Evolutionary conservation across 2,888 invertebrate genomes (phyloP), one percentile per base, ranked within the genome.

Genomic region (Clostera curtula): DNA sequence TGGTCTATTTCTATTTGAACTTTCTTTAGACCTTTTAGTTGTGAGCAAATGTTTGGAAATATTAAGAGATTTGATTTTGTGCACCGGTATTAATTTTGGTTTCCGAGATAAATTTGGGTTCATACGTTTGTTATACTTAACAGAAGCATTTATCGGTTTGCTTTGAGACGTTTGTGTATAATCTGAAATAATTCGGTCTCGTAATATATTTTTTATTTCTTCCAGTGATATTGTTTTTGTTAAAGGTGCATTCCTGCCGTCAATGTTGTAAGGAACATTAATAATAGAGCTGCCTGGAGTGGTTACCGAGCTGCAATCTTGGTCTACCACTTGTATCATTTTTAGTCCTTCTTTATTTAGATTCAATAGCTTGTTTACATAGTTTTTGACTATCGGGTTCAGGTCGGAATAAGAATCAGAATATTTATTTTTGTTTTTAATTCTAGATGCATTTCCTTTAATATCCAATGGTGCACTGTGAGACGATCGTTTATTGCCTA

Each of bases 241-340:
- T 13, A 54, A 5, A 3, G 30, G 31, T n/a, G 45, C 14, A 36
- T 56, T 61, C 14, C 41, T 45, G 13, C 42, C 46, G 20, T 55
- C 44, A 7, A 60, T 35, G 48, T 84, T 84, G 16, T 51, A 56
- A 6, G 70, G 56, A 1, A 69, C 57, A 36, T 83, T 71, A 15
- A 85, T 63, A 26, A 85, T 63, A 1, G 85, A 85, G 43, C 82
- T 84, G 3, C 71, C 64, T 9, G 85, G 85, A 7, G 85, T 85
- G n/a, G 67, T 51, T 3, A 80, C 67, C 2, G 71, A 61, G 44
- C 85, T 85, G 34, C 84, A 82, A 27, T 82, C 75, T 53, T 79
- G 75, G 36, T 72, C 70, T 10, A 71, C 61, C 18, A 84, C 61
- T 53, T 82, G 66, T 24, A 83, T 52, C 4, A 75, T 75, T 53